Evolutionary conservation across 2,888 invertebrate species (phyloP), one percentile per base, ranked within the genome.

Genomic region (Chalcosyrphus nemorum): DNA sequence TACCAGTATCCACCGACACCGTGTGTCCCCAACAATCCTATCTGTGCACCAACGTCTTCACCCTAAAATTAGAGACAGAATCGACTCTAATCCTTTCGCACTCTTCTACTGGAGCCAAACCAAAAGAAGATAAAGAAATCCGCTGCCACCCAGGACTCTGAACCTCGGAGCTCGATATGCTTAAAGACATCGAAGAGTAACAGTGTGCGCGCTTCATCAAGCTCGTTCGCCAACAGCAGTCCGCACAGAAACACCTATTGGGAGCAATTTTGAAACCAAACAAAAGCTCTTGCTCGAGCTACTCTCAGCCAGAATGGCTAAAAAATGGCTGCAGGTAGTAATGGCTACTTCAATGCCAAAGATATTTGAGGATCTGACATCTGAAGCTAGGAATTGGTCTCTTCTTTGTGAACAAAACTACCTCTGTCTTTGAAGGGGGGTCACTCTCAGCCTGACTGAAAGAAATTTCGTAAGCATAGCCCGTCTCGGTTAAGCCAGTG

Each of bases 251-350:
- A 54, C 90, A 93, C 24, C 90, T 95, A 86, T n/a, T 94, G 94
- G 87, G 92, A 94, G 87, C 92, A 93, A 47, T n/a, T 95, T 95
- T 87, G 94, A 95, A 86, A 93, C 93, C 57, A 95, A 95, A 88
- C 94, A 95, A 88, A 92, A 92, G 81, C 89, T 93, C 75, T 90
- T 95, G 1, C 92, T 94, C 17, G 89, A 91, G 7, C 88, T 91
- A 68, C 88, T 91, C 9, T 88, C 88, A 24, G 86, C 87, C 0
- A 88, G 89, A 54, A 88, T 91, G 74, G 86, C 87, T 13, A 77
- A 70, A 47, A 29, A 81, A 5, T 74, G 86, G 21, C 32, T 87
- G 35, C 74, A 72, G n/a, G n/a, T n/a, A n/a, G n/a, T n/a, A 43
- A 54, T 87, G 54, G 80, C 75, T n/a, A 32, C 74, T 6, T 68